Conservation (phyloP, 2,113 vertebrate species). For the Cyprinodon brontotheroides region DNA sequence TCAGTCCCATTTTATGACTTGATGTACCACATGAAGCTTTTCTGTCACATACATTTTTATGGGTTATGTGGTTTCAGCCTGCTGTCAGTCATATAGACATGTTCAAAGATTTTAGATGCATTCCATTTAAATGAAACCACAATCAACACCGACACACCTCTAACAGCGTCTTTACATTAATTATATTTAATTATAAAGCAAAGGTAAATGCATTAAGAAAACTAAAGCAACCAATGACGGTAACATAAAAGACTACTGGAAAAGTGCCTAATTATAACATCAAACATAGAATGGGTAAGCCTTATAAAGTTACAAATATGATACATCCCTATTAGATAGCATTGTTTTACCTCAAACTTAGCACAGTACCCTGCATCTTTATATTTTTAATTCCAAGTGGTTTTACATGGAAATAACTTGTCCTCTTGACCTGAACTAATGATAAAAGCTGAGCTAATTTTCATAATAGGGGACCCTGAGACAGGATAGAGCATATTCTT, state of each 20-base stretch:
- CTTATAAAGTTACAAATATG: not conserved
- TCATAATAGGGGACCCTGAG: slow-evolving; percentile 47
- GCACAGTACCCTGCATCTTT: slow-evolving; percentile 11
- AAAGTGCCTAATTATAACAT: slow-evolving; percentile 1
- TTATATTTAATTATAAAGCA: not conserved
- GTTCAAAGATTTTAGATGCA: slow-evolving; percentile 8
- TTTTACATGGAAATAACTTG: slow-evolving; percentile 13
- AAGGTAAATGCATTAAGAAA: not conserved
- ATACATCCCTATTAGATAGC: slow-evolving; percentile 16
- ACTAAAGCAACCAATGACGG: not conserved
- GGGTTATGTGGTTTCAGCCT: not conserved
- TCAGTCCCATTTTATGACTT: no score
- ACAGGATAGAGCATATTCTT: slow-evolving; percentile 26
- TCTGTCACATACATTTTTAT: not conserved
- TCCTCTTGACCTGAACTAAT: slow-evolving; percentile 39
- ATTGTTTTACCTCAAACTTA: slow-evolving; percentile 5
- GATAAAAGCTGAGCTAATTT: slow-evolving; percentile 49
- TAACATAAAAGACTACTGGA: not conserved
- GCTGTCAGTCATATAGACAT: not conserved
- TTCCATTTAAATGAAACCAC: not conserved
- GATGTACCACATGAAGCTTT: not conserved
- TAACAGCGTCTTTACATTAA: not conserved
- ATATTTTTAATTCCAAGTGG: slow-evolving; percentile 58
- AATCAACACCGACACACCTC: no score
- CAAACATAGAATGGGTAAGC: slow-evolving; percentile 2